These are phyloP conservation scores for Eupsilia transversa DNA, from an alignment of 2,888 invertebrate species.

Conservation along the genomic window DNA sequence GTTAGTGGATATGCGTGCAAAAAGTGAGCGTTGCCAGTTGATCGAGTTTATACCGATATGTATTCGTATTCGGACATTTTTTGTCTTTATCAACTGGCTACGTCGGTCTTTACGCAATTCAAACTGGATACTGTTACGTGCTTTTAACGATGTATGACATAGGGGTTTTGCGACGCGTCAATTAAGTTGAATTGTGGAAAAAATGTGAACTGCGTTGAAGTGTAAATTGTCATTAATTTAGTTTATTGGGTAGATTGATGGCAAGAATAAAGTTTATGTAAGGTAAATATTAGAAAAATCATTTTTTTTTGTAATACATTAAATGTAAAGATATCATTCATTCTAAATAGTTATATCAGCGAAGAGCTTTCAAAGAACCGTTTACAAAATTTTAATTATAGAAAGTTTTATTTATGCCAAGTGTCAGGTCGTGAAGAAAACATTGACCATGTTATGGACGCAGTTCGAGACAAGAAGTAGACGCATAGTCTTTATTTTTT, in stretches of 20 bases:
- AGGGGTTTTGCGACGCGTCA: constrained; percentile 51
- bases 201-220: constrained; percentile 15
- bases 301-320: too few relatives aligned
- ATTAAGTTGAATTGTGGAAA: constrained; percentile 41
- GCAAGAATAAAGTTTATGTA: background rate
- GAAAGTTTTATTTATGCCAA: constrained; percentile 13
- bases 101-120: constrained; percentile 70
- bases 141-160: constrained; percentile 65
- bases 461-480: constrained; percentile 14
- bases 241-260: constrained; percentile 26
- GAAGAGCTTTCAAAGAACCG: background rate
- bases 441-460: constrained; percentile 5
- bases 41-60: constrained; percentile 70
- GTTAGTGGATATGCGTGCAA: constrained; percentile 61
- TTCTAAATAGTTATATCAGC: background rate
- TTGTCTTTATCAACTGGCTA: constrained; percentile 66
- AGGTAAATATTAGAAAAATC: too few relatives aligned
- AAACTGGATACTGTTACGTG: constrained; percentile 65
- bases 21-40: constrained; percentile 71
- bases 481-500: constrained; percentile 25
- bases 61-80: constrained; percentile 67
- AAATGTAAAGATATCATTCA: background rate
- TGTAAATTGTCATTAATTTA: constrained; percentile 35
- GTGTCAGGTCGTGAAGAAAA: constrained; percentile 7
- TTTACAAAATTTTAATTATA: constrained; percentile 5